Evolutionary conservation across 1,140 invertebrate genomes (phyloP).

Genomic region (Oedothorax gibbosus): DNA sequence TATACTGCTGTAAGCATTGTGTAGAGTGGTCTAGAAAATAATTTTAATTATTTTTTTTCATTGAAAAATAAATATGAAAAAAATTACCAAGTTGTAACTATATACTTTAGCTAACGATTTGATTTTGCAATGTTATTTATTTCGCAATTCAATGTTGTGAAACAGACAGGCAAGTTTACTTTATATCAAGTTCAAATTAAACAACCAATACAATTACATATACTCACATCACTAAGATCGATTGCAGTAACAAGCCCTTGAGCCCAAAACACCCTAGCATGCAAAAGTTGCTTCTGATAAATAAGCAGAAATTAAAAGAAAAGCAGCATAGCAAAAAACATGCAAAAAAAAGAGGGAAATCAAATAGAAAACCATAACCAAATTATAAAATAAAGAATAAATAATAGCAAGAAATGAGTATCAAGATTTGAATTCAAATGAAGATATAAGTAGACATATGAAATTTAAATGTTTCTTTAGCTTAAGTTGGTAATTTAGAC

Average conservation of each 20-base stretch:
- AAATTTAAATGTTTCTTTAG: too few relatives aligned
- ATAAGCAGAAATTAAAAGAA: conserved; percentile 59
- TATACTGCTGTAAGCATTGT: too few relatives aligned
- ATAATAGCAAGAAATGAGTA: background rate
- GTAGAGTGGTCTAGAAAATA: too few relatives aligned
- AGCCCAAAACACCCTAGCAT: conserved; percentile 62
- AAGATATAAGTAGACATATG: background rate
- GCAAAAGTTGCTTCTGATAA: conserved; percentile 62
- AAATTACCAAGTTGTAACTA: too few relatives aligned
- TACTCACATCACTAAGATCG: conserved; percentile 63
- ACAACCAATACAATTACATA: background rate
- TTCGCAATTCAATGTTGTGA: too few relatives aligned
- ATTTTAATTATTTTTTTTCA: too few relatives aligned
- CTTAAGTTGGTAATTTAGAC: too few relatives aligned
- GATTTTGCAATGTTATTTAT: too few relatives aligned
- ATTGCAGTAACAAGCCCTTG: conserved; percentile 54
- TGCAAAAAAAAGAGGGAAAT: conserved; percentile 47
- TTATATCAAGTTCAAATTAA: too few relatives aligned
- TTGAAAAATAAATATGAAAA: too few relatives aligned
- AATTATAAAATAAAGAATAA: conserved; percentile 25
- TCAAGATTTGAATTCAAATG: background rate
- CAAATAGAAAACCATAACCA: conserved; percentile 34
- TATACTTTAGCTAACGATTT: too few relatives aligned
- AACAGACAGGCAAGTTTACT: too few relatives aligned
- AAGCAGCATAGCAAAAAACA: conserved; percentile 49